Conservation (phyloP, 2,888 invertebrate genomes). For the Himalopsyche kuldschensis region DNA sequence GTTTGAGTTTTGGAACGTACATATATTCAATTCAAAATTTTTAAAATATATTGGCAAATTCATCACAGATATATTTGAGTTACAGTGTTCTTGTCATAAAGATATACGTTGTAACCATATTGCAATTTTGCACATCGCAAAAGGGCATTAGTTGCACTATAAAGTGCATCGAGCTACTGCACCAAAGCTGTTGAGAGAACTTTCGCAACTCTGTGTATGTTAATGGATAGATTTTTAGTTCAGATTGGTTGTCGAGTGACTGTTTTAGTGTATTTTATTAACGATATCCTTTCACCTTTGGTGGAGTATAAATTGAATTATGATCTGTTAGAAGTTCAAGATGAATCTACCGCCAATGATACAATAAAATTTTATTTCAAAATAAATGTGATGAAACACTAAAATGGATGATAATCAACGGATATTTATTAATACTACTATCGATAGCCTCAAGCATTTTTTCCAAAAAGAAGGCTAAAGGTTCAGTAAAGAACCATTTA, state of each 20-base stretch:
- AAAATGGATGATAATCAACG: no score
- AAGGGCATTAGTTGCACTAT: neutral
- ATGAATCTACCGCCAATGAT: neutral
- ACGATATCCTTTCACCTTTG: neutral
- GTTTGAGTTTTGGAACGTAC: no score
- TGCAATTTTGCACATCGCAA: neutral
- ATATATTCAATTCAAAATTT: no score
- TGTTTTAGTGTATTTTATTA: neutral
- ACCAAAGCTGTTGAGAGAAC: neutral
- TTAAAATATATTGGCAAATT: no score
- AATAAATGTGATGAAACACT: neutral
- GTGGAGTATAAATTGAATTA: neutral
- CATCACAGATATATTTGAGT: no score
- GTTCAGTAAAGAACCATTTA: no score
- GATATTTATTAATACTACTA: no score
- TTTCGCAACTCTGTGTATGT: neutral
- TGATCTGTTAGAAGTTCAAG: neutral
- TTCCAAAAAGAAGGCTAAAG: no score
- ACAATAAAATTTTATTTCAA: neutral
- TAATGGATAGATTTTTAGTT: neutral
- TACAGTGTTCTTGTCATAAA: no score
- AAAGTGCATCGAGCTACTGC: neutral
- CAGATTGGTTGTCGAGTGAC: neutral
- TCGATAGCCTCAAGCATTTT: no score
- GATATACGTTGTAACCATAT: neutral